Evolutionary conservation across 2,888 invertebrate genomes (phyloP).

Genomic region (Pantelozetes paolii): DNA sequence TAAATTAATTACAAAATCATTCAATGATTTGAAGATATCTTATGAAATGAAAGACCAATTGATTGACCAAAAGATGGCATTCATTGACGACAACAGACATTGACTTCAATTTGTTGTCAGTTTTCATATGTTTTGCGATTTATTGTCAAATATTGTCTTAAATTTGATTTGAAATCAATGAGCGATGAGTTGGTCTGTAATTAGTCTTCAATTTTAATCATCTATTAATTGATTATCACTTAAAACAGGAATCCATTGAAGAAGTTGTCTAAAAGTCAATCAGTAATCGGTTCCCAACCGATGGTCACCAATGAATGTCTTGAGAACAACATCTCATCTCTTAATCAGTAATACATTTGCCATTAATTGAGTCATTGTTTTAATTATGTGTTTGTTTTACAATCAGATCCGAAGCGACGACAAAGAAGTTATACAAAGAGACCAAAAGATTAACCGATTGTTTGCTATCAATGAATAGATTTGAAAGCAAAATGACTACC

Average conservation of each 20-base stretch:
- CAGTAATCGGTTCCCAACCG: background rate
- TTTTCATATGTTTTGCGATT: too few relatives aligned
- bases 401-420: constrained; percentile 6
- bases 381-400: background rate
- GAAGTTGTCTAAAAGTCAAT: background rate
- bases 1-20: too few relatives aligned
- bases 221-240: too few relatives aligned
- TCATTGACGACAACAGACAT: too few relatives aligned
- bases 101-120: too few relatives aligned
- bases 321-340: background rate
- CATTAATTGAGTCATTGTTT: background rate
- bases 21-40: too few relatives aligned
- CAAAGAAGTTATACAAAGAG: constrained; percentile 23
- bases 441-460: background rate
- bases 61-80: too few relatives aligned
- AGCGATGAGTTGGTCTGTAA: too few relatives aligned
- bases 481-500: constrained; percentile 54
- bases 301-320: background rate
- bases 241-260: constrained; percentile 18
- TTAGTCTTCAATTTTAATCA: too few relatives aligned
- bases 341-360: background rate
- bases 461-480: constrained; percentile 41
- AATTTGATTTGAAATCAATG: too few relatives aligned
- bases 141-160: too few relatives aligned
- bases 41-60: too few relatives aligned